phyloP scores from a whole-genome alignment of 1,140 invertebrate genomes.

The Penaeus vannamei region DNA sequence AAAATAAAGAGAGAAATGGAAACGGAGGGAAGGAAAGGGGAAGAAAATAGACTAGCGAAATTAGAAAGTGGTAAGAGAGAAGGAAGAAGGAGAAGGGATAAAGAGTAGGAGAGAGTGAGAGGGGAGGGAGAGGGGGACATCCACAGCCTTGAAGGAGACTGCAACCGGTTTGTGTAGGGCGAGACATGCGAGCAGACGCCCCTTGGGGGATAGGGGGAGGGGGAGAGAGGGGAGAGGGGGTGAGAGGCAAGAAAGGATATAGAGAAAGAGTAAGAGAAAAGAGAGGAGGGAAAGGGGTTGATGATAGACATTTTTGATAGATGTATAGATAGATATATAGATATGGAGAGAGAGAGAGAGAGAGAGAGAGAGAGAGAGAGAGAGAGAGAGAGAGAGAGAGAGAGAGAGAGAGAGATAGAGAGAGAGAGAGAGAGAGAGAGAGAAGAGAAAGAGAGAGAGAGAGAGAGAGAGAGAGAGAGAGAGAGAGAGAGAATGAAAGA shows the following conservation, averaged over 20 bases:
- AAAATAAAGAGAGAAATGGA: too few species aligned
- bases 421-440: slow-evolving; percentile 24
- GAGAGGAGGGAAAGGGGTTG: background rate
- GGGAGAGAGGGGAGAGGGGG: background rate
- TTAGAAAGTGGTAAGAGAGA: too few species aligned
- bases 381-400: slow-evolving; percentile 3
- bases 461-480: slow-evolving; percentile 7
- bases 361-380: slow-evolving; percentile 28
- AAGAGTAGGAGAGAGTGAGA: background rate
- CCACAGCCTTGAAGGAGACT: slow-evolving; percentile 48
- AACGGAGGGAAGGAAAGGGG: too few species aligned
- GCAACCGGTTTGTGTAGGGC: slow-evolving; percentile 44
- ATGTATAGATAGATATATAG: too few species aligned
- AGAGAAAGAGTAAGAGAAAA: slow-evolving; percentile 27
- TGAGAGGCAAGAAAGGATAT: background rate
- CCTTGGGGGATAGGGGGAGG: slow-evolving; percentile 18
- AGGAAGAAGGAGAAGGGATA: too few species aligned
- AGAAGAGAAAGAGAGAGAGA: slow-evolving; percentile 23
- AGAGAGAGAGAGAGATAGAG: slow-evolving; percentile 18
- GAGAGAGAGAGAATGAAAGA: slow-evolving; percentile 7
- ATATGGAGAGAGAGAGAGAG: too few species aligned
- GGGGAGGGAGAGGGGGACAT: slow-evolving; percentile 24
- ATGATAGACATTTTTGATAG: too few species aligned
- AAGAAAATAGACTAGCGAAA: too few species aligned
- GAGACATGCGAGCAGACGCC: slow-evolving; percentile 4